phyloP scores from a whole-genome alignment of 2,797 vertebrate genomes.

The Eulemur coronatus region DNA sequence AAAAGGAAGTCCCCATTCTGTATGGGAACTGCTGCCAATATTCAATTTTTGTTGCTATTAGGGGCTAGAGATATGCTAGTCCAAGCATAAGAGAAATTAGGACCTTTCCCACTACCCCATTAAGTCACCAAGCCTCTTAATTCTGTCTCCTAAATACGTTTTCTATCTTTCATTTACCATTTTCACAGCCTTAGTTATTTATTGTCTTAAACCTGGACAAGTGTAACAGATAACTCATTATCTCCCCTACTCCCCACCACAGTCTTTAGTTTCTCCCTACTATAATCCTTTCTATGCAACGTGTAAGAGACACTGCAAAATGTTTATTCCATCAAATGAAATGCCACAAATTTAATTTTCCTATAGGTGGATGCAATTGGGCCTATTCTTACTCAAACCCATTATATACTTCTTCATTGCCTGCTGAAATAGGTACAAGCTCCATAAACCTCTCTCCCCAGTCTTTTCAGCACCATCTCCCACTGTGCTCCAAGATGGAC shows the following conservation, averaged over 20 bases:
- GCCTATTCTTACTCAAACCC: not conserved
- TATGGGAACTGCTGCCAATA: not conserved
- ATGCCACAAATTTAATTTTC: conserved; percentile 24
- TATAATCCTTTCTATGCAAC: not conserved
- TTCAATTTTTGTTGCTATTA: not conserved
- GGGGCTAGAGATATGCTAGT: not conserved
- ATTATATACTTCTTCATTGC: not conserved
- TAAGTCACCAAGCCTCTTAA: not conserved
- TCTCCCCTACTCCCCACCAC: not conserved
- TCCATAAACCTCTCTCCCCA: not conserved
- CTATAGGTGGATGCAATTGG: not conserved
- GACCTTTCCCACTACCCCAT: not conserved
- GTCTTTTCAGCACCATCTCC: not conserved
- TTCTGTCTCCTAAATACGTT: not conserved
- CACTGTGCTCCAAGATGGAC: not conserved
- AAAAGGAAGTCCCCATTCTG: not conserved
- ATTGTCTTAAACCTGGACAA: not conserved
- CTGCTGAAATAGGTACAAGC: not conserved
- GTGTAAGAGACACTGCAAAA: not conserved
- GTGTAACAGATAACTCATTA: not conserved
- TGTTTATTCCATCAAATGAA: conserved; percentile 2
- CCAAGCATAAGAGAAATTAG: not conserved
- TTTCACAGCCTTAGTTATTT: not conserved
- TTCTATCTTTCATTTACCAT: not conserved
- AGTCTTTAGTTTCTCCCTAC: not conserved